Base-by-base conservation (phyloP, 2,797 vertebrate genomes). In the Fundulus diaphanus region DNA sequence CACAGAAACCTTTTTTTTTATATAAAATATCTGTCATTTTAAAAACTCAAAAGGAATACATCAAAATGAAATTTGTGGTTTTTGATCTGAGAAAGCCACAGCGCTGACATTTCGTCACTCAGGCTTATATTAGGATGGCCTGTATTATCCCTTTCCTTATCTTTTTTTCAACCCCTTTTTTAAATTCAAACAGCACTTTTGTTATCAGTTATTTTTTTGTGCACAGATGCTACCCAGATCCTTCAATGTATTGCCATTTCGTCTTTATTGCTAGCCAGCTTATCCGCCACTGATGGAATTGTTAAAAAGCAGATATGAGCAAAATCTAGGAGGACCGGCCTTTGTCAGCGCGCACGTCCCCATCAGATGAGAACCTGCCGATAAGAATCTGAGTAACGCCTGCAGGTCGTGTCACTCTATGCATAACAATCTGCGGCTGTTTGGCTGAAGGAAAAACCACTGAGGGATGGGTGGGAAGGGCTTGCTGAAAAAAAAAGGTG, bases 251-350 rank as follows among this genome's bases (percentile, higher is more conserved):
- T 90, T 91, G 89, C 86, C 82, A 86, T 90, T 93, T 91, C 82
- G 76, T 90, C 89, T 91, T 90, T 92, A 92, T 91, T 92, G 92
- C 91, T 85, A 88, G 88, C 87, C 81, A 66, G 88, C 92, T 94
- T 95, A 94, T 93, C 92, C 87, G 18, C 79, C 91, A 77, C 91
- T 94, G 94, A 96, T 94, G 92, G 93, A 95, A 94, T 94, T 90
- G 91, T 94, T 94, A 91, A 93, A 93, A 93, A 87, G 91, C 85
- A 93, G 92, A 94, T 94, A 92, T 82, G 89, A 91, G 88, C 85
- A 85, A 90, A 93, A 92, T 94, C 87, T 88, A 80, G 90, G 85
- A 91, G 93, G 89, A 87, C 88, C 87, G 70, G 91, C 91, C 86
- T 93, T 93, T 94, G 91, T 91, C 81, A 70, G 86, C 87, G 87